Conservation (phyloP, 2,888 invertebrate species). For the Drosophila colorata region DNA sequence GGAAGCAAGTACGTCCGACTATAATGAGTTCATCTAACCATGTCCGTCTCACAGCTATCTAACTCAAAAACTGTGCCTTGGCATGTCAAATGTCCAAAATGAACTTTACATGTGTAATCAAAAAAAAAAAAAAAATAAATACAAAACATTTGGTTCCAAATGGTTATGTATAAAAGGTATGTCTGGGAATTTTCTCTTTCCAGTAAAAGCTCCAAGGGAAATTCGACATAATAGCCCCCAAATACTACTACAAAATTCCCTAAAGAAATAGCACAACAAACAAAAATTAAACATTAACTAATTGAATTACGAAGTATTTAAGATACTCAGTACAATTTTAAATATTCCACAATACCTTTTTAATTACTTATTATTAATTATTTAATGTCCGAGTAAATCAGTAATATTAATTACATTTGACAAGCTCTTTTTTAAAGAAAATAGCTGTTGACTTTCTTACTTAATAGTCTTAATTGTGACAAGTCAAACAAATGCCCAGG, state of each 20-base stretch:
- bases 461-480: background rate
- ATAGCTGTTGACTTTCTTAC: background rate
- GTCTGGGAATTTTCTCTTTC: too few relatives aligned
- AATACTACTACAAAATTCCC: too few relatives aligned
- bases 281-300: too few relatives aligned
- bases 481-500: background rate
- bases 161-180: too few relatives aligned
- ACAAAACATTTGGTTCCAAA: too few relatives aligned
- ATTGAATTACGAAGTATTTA: too few relatives aligned
- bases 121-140: background rate
- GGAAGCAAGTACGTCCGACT: constrained; percentile 41
- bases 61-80: constrained; percentile 7
- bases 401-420: background rate
- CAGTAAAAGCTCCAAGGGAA: too few relatives aligned
- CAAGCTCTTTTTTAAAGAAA: background rate
- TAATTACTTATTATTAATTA: too few relatives aligned
- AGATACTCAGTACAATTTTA: background rate
- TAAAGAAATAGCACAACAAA: too few relatives aligned
- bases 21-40: constrained; percentile 48
- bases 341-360: too few relatives aligned
- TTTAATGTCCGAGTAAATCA: background rate
- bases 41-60: constrained; percentile 18
- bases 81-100: constrained; percentile 25
- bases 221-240: too few relatives aligned
- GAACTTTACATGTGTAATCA: constrained; percentile 6